Base-by-base conservation (phyloP, 2,888 invertebrate species). In the Macrophya annulata region DNA sequence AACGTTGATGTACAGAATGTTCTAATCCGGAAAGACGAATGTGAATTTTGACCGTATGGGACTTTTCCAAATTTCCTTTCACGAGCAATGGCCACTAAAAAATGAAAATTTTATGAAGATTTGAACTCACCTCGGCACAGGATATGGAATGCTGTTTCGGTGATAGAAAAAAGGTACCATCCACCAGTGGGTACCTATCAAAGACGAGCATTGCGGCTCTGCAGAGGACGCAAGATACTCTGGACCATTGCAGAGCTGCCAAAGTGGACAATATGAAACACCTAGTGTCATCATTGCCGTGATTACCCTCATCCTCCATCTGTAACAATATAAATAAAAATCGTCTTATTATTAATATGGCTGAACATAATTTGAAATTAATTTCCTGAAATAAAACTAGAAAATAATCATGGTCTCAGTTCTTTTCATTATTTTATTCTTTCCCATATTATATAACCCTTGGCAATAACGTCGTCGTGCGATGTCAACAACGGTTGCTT, bases 301-400 rank as follows among this genome's bases (percentile, higher is more conserved):
- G 99, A 94, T 98, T 98, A 88, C 98, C 99, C 93, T 99, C 99
- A 93, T 99, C 99, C 94, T 99, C 99, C 95, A 99, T 98, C 98
- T 98, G 95, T 79, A 96, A 92, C 95, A 95, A 89, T 89, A 89
- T 88, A 88, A 86, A 72, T 51, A 86, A 82, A 77, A 77, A n/a
- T n/a, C 17, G 31, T 6, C 12, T 31, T 15, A 55, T 77, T n/a
- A 62, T 15, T 40, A 12, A n/a, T n/a, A n/a, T n/a, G 12, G 12
- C 40, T 15, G 76, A 25, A 48, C 9, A n/a, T n/a, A n/a, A n/a
- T n/a, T n/a, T 12, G n/a, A 31, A 31, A 3, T 31, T 31, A 31
- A 31, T 31, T 2, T 31, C 31, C 31, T 31, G 31, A 15, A 40
- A 71, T 68, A 68, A 48, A 62, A 74, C 37, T 31, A 31, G 31